Evolutionary conservation across 2,888 invertebrate species (phyloP), one percentile per base, ranked within the genome.

Genomic region (Drosophila melanocephala): DNA sequence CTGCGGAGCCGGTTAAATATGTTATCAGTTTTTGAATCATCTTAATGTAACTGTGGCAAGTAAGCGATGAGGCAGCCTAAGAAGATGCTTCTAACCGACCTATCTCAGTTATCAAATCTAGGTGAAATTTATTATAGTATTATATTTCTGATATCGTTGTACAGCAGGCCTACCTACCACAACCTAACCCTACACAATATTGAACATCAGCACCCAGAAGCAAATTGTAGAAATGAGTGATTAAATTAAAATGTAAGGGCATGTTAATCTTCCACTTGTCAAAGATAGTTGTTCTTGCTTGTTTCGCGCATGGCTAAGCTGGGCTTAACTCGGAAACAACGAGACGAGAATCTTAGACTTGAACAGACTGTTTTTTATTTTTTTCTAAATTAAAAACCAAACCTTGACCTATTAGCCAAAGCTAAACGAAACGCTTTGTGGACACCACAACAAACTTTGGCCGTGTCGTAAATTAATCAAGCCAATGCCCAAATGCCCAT

Each of bases 391-490:
- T 28, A 76, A 76, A 67, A 50, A 22, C 47, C 56, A 72, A 75
- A 72, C 89, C 86, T 87, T 86, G 89, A 87, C 89, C 87, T 69
- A 86, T 83, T 75, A 81, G 83, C 83, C 77, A 86, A 72, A 76
- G 75, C 61, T 75, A 62, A 87, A 65, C 72, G 66, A 80, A 86
- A 70, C 61, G 77, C 75, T 75, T 87, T 87, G 87, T 84, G 50
- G 26, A 22, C 26, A 39, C 50, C 2, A 51, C 51, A 50, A 59
- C 70, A 60, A 74, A 72, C 71, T 76, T 68, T 76, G 78, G 78
- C 78, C 89, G 81, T 78, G 80, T 87, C 75, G 83, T 87, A 86
- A 89, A 86, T 89, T 89, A 89, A 86, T 86, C 86, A 86, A 81
- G 72, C 76, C 81, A 70, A 63, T 60, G 68, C 68, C 69, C 72